phyloP scores from a whole-genome alignment of 2,113 vertebrate genomes.

The Edolisoma coerulescens region DNA sequence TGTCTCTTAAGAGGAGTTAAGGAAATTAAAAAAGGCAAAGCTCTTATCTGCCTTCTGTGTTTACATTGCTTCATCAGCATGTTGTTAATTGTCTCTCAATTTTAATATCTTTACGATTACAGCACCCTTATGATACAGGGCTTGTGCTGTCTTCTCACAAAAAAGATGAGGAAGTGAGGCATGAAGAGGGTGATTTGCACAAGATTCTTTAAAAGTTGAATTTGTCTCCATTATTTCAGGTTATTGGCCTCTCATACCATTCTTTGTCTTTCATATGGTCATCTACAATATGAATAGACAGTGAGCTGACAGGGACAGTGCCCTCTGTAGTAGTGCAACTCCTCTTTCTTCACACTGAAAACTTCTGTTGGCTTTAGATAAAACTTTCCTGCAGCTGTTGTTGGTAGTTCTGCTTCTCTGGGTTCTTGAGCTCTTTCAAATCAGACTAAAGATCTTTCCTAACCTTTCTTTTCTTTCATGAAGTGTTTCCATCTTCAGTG shows the following conservation, averaged over 20 bases:
- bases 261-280: neutral
- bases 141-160: neutral
- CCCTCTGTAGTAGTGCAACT: neutral
- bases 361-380: neutral
- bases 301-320: neutral
- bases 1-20: neutral
- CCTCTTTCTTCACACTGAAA: neutral
- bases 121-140: neutral
- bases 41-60: neutral
- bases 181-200: neutral
- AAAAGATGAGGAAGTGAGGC: neutral
- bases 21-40: neutral
- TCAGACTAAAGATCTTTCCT: neutral
- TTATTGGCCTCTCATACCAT: neutral
- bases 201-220: neutral
- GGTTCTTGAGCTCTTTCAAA: neutral
- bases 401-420: neutral
- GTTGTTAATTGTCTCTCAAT: neutral
- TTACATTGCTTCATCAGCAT: neutral
- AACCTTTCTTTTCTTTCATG: neutral
- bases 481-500: neutral
- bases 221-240: neutral
- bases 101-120: neutral
- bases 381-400: neutral
- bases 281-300: neutral